Percentiles rank a stretch among this genome's conserved stretches.
phyloP scores from a whole-genome alignment of 2,113 vertebrate genomes.

The Semnopithecus entellus region DNA sequence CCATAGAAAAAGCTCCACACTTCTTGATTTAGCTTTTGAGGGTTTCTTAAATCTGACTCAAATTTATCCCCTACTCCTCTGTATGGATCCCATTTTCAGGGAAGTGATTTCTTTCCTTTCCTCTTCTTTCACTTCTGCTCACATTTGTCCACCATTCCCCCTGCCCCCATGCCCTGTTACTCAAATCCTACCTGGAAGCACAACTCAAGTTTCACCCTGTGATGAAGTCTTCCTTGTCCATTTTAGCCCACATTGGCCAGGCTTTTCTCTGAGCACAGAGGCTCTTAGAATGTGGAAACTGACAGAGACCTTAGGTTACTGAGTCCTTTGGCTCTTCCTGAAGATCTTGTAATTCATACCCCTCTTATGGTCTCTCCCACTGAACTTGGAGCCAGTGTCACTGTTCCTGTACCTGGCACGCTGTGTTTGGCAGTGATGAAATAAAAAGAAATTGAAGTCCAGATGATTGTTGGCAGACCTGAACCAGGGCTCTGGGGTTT shows the following conservation, averaged over 20 bases:
- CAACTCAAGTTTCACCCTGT: background rate
- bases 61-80: background rate
- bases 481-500: background rate
- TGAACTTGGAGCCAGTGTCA: background rate
- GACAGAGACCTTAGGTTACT: background rate
- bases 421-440: background rate
- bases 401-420: background rate
- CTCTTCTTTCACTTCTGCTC: background rate
- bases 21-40: conserved; percentile 9
- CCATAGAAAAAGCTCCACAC: background rate
- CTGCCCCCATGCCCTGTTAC: background rate
- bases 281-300: background rate
- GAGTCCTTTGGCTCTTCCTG: background rate
- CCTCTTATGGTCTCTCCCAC: background rate
- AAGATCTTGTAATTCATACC: background rate
- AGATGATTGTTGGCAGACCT: background rate
- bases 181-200: background rate
- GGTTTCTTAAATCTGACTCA: background rate
- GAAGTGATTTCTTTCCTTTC: background rate
- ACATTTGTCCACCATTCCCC: background rate
- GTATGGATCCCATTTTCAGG: background rate
- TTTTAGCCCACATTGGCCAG: background rate
- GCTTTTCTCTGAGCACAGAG: background rate
- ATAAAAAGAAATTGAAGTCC: background rate
- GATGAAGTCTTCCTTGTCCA: background rate